Conservation (phyloP, 2,888 invertebrate species). For the Chymomyza caudatula region DNA sequence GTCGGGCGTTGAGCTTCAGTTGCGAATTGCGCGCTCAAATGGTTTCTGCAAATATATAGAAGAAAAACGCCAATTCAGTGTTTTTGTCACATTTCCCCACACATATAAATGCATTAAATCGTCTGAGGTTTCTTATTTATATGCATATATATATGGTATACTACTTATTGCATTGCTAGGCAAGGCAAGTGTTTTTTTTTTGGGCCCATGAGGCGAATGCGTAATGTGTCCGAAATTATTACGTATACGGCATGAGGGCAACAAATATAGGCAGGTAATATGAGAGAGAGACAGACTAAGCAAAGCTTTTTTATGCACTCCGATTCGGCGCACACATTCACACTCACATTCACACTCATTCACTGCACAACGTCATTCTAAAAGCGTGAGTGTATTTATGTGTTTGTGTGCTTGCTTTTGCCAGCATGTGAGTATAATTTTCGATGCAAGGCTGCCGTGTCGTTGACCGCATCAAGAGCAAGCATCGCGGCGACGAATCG, state of each 20-base stretch:
- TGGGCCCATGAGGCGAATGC: not conserved
- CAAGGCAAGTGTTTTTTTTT: not conserved
- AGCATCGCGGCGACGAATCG: constrained; percentile 5
- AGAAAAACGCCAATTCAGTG: not conserved
- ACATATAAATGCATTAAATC: not conserved
- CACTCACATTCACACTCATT: constrained; percentile 10
- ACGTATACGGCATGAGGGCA: not conserved
- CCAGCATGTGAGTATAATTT: too few relatives aligned
- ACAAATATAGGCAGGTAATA: not conserved
- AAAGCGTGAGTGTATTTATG: not conserved
- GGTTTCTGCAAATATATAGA: constrained; percentile 1
- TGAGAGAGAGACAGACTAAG: not conserved
- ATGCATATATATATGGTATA: not conserved
- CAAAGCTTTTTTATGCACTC: not conserved
- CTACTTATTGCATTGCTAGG: not conserved
- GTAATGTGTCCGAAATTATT: constrained; percentile 1
- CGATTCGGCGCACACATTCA: too few relatives aligned
- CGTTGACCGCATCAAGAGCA: constrained; percentile 69
- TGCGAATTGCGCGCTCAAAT: constrained; percentile 1
- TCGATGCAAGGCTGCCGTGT: constrained; percentile 64
- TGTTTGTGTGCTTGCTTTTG: constrained; percentile 24
- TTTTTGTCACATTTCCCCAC: not conserved
- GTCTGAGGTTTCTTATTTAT: not conserved
- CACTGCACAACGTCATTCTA: constrained; percentile 4
- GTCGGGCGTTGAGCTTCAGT: constrained; percentile 17